Base-by-base conservation (phyloP, 2,888 invertebrate species). In the Pandemis corylana region DNA sequence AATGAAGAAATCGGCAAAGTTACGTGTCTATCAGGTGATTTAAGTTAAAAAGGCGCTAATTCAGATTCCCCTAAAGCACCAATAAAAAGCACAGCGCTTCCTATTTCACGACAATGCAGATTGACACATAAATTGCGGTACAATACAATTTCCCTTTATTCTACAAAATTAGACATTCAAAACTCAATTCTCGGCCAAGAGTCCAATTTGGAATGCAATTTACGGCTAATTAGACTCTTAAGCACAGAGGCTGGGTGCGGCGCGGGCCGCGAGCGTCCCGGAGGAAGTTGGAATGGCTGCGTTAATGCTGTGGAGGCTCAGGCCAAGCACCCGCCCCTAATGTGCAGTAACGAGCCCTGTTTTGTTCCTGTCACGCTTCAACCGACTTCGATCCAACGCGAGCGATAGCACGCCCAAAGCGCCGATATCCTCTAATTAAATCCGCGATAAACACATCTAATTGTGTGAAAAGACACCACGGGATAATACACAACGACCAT, bases 181-280 rank as follows among this genome's bases (percentile, higher is more conserved):
- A 90, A 90, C 89, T 89, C 89, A 89, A 90, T 92, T 90, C 87
- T 89, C 89, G 89, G 84, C 87, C 89, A 89, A 90, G 88, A 87
- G 85, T 84, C 89, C 89, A 89, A 90, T 92, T 91, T 87, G 85
- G 86, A 87, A 88, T 90, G 91, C 91, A 91, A 92, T 93, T 92
- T 91, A 91, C 90, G 88, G 88, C 89, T 92, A 93, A 93, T 93
- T 92, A 92, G 87, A 89, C 89, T 87, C 86, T 92, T 92, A 91
- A 90, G 88, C 89, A 89, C 90, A 91, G 90, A 87, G 85, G 84
- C 85, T 75, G 78, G 78, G 81, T 80, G 76, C 80, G 83, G 76
- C 80, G 83, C 80, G 82, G 82, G 69, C 63, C 64, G 46, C 68
- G 80, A 81, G 46, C 79, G 79, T 80, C 83, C 79, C 83, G 76